Evolutionary conservation across 2,113 vertebrate genomes (phyloP).

Genomic region (Hippopotamus amphibius): DNA sequence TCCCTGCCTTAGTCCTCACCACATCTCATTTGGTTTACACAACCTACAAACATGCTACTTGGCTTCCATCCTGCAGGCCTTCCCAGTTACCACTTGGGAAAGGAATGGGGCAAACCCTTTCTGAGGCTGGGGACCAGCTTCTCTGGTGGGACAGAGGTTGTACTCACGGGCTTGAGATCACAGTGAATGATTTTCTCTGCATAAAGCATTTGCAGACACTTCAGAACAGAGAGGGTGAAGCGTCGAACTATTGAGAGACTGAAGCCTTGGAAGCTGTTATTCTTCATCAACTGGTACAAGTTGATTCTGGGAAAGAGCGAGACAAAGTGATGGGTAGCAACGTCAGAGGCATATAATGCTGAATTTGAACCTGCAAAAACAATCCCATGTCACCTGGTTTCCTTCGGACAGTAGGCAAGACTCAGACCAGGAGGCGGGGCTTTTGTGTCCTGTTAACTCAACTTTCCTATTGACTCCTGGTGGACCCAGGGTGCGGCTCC

Average conservation of each 20-base stretch:
- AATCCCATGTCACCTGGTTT: neutral
- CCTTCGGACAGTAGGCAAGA: neutral
- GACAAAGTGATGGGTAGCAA: neutral
- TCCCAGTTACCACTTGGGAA: neutral
- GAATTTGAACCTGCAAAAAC: no score
- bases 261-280: constrained; percentile 97
- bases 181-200: constrained; percentile 97
- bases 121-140: neutral
- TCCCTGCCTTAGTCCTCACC: neutral
- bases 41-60: neutral
- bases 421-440: neutral
- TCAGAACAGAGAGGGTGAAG: constrained; percentile 92
- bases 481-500: neutral
- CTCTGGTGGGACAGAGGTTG: neutral
- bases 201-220: constrained; percentile 95
- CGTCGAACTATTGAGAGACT: constrained; percentile 92
- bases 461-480: neutral
- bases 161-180: constrained; percentile 95
- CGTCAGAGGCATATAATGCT: neutral
- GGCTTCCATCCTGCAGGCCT: neutral
- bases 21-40: neutral
- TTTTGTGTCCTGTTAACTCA: neutral
- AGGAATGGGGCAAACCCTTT: neutral
- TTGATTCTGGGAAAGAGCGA: constrained; percentile 89
- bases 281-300: constrained; percentile 96